phyloP scores from a whole-genome alignment of 1,140 invertebrate genomes.

The Dendrolimus punctatus region DNA sequence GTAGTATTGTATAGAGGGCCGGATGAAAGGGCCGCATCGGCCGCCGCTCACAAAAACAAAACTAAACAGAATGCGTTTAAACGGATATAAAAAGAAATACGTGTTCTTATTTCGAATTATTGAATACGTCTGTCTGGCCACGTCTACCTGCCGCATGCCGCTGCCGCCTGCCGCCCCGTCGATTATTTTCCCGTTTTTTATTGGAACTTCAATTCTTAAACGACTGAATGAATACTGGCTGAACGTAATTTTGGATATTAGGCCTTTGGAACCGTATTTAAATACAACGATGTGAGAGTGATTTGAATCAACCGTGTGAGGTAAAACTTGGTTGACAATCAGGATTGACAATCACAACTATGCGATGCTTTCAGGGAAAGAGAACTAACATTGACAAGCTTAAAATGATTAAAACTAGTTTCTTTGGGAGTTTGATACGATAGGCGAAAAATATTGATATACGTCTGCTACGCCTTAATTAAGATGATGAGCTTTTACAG shows the following conservation, averaged over 20 bases:
- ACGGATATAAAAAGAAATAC: slow-evolving; percentile 70
- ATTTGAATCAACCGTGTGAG: too few relatives aligned
- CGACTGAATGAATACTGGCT: slow-evolving; percentile 43
- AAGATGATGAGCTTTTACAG: too few relatives aligned
- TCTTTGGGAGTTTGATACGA: too few relatives aligned
- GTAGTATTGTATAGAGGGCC: slow-evolving; percentile 63
- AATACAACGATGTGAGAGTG: not conserved
- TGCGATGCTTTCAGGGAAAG: too few relatives aligned
- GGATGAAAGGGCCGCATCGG: slow-evolving; percentile 62
- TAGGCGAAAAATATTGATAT: too few relatives aligned
- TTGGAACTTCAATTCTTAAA: slow-evolving; percentile 54
- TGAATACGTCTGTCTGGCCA: slow-evolving; percentile 68
- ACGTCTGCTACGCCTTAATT: too few relatives aligned
- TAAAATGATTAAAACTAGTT: too few relatives aligned
- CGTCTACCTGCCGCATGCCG: slow-evolving; percentile 59
- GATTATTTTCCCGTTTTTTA: slow-evolving; percentile 39
- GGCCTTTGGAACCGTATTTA: not conserved
- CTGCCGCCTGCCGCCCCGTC: slow-evolving; percentile 12
- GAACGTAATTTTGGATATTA: slow-evolving; percentile 21
- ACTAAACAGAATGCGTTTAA: slow-evolving; percentile 70
- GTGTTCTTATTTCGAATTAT: slow-evolving; percentile 70
- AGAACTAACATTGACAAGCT: too few relatives aligned
- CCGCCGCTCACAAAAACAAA: slow-evolving; percentile 65
- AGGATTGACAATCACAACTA: too few relatives aligned
- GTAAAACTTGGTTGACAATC: too few relatives aligned